Evolutionary conservation across 2,797 vertebrate genomes (phyloP).

Genomic region (Macroramphosus scolopax): DNA sequence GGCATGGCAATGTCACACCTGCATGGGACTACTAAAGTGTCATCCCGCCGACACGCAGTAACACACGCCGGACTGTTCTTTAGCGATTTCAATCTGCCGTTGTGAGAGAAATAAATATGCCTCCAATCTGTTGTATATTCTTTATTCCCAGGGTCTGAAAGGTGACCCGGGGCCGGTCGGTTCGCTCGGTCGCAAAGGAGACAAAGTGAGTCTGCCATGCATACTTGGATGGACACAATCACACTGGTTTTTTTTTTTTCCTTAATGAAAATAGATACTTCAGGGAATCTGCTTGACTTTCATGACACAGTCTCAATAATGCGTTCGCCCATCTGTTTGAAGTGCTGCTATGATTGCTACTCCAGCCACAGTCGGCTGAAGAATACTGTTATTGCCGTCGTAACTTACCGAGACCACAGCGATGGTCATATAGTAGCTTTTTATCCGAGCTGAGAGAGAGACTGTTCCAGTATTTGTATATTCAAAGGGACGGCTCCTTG

Average conservation of each 20-base stretch:
- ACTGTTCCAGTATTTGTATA: slow-evolving; percentile 54
- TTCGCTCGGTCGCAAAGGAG: slow-evolving; percentile 83
- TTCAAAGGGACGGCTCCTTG: slow-evolving; percentile 44
- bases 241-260: slow-evolving; percentile 5
- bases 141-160: slow-evolving; percentile 83
- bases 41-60: slow-evolving; percentile 38
- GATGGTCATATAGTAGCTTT: slow-evolving; percentile 47
- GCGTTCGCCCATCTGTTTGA: slow-evolving; percentile 47
- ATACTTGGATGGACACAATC: slow-evolving; percentile 19
- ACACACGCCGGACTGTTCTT: too few relatives aligned
- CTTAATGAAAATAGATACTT: slow-evolving; percentile 23
- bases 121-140: slow-evolving; percentile 54
- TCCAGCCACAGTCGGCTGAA: slow-evolving; percentile 40
- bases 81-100: too few relatives aligned
- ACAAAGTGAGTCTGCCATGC: slow-evolving; percentile 81
- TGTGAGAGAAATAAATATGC: too few relatives aligned
- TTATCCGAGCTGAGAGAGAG: slow-evolving; percentile 29
- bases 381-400: slow-evolving; percentile 40
- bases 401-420: slow-evolving; percentile 31
- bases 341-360: slow-evolving; percentile 56
- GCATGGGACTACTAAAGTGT: slow-evolving; percentile 36
- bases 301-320: slow-evolving; percentile 36
- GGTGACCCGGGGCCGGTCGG: slow-evolving; percentile 83
- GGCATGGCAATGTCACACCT: too few relatives aligned
- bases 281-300: slow-evolving; percentile 39